These are phyloP conservation scores for Elaphurus davidianus DNA, from an alignment of 2,113 vertebrate genomes.

Conservation along the genomic window DNA sequence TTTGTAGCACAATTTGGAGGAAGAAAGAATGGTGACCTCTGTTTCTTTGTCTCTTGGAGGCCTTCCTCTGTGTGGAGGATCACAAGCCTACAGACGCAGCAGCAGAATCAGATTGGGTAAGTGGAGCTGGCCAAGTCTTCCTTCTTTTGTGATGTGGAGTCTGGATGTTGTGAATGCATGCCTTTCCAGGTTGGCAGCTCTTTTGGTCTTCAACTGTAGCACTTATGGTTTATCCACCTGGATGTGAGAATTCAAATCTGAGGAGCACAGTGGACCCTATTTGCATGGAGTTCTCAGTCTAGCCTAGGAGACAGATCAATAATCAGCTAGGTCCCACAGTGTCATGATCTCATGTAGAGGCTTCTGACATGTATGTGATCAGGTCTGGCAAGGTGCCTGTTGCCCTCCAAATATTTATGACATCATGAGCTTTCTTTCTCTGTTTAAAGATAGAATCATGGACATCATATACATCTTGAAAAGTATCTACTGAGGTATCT, in stretches of 20 bases:
- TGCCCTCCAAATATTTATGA: not conserved
- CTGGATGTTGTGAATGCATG: not conserved
- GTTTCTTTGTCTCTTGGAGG: not conserved
- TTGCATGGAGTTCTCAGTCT: not conserved
- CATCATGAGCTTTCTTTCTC: not conserved
- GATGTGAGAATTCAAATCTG: not conserved
- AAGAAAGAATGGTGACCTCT: not conserved
- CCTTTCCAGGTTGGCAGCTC: not conserved
- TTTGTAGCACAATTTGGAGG: not conserved
- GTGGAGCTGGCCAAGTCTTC: not conserved
- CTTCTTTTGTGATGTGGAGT: not conserved
- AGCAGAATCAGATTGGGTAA: not conserved
- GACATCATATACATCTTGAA: not conserved
- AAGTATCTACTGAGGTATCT: not conserved
- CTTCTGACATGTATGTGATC: not conserved
- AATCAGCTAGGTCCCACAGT: not conserved
- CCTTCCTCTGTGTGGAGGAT: not conserved
- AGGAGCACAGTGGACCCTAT: not conserved
- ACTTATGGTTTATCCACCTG: not conserved
- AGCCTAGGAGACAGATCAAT: not conserved
- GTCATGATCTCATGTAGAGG: not conserved
- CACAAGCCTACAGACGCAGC: not conserved
- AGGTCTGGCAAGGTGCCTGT: not conserved
- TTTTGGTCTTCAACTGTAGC: not conserved
- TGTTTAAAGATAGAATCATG: not conserved